Base-by-base conservation (phyloP, 2,888 invertebrate species). In the Apantesis nais region DNA sequence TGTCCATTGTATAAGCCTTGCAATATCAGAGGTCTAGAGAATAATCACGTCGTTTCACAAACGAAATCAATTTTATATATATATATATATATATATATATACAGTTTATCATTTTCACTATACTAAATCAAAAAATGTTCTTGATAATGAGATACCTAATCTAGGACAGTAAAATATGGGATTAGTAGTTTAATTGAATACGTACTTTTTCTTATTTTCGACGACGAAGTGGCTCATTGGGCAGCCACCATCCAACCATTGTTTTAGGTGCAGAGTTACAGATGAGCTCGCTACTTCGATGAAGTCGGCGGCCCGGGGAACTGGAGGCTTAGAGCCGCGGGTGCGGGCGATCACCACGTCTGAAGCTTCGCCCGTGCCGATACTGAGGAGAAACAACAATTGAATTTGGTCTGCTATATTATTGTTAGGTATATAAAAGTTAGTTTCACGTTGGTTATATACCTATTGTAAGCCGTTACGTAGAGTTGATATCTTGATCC, bases 171-270 rank as follows among this genome's bases (percentile, higher is more conserved):
- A 52, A 55, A 25, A 16, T 58, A 29, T 58, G 7, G 0, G 29
- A 29, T n/a, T 52, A n/a, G 48, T 52, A n/a, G n/a, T 52, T 2
- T 19, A 48, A n/a, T 52, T 22, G 11, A 2, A n/a, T 7, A 84
- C 86, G 81, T 73, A 98, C 98, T 98, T 98, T 91, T 98, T 98
- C 93, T 98, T 98, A 89, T 99, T 98, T 93, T 99, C 98, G 66
- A 99, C 98, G 76, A 99, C 98, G 90, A 99, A 99, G 90, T 98
- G 98, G 77, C 97, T 96, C 98, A 99, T 99, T 29, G 98, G 98
- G 89, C 99, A 99, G 74, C 99, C 99, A 70, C 99, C 98, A 90
- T 98, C 98, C 73, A 97, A 97, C 99, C 99, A 99, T 76, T 99
- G 97, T 85, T 97, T 97, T 81, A 99, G 96, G 88, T 99, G 98